phyloP scores from a whole-genome alignment of 2,113 vertebrate genomes.

The Hydropotes inermis region DNA sequence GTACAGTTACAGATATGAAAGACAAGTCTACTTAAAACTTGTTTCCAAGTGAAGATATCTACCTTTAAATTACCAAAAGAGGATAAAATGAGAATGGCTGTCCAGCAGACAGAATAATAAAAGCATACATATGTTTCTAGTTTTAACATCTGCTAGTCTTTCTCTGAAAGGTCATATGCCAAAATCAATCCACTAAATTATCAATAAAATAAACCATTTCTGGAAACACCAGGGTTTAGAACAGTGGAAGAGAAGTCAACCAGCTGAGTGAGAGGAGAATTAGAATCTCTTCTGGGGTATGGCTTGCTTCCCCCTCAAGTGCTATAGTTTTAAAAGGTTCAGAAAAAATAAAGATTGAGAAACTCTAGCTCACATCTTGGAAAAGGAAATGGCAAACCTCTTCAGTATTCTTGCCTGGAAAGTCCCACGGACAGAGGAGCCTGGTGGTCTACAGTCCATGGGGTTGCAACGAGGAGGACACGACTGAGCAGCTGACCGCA shows the following conservation, averaged over 20 bases:
- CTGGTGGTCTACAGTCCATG: background rate
- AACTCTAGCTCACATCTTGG: background rate
- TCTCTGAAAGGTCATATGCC: background rate
- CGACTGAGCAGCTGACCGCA: background rate
- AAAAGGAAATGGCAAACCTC: background rate
- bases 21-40: conserved; percentile 9
- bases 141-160: background rate
- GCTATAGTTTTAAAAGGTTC: background rate
- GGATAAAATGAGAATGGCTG: background rate
- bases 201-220: conserved; percentile 33
- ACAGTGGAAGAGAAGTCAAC: background rate
- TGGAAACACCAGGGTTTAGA: background rate
- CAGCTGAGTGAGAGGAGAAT: background rate
- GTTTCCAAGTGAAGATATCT: background rate
- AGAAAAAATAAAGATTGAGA: conserved; percentile 21
- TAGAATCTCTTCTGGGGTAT: background rate
- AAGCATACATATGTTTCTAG: background rate
- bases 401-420: background rate
- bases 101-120: background rate
- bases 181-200: background rate
- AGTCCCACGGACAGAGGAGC: background rate
- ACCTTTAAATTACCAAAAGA: background rate
- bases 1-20: conserved; percentile 4
- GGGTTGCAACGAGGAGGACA: background rate
- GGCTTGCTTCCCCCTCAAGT: background rate